These are phyloP conservation scores for Girardinus metallicus DNA, from an alignment of 2,797 vertebrate species.

Conservation along the genomic window DNA sequence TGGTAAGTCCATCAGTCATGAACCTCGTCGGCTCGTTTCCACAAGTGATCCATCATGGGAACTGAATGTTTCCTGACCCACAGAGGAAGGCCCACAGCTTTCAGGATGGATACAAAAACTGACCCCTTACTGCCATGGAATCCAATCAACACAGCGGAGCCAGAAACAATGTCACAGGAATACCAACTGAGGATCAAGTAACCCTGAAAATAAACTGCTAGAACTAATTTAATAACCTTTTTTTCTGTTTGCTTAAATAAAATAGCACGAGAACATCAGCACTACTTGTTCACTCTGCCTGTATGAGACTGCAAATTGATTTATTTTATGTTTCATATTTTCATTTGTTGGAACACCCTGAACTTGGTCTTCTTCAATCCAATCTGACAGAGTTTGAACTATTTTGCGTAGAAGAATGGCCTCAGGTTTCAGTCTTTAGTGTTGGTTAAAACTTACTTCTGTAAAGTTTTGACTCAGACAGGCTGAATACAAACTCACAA, in stretches of 20 bases:
- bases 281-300: background rate
- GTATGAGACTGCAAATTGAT: background rate
- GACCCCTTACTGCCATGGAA: constrained; percentile 40
- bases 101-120: constrained; percentile 29
- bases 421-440: background rate
- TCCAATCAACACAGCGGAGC: constrained; percentile 37
- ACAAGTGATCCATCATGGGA: constrained; percentile 64
- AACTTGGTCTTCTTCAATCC: background rate
- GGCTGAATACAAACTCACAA: background rate
- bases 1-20: constrained; percentile 65
- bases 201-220: constrained; percentile 1
- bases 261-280: background rate
- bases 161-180: constrained; percentile 23
- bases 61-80: constrained; percentile 47
- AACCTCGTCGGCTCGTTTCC: constrained; percentile 44
- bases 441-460: background rate
- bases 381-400: background rate
- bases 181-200: constrained; percentile 26
- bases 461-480: background rate
- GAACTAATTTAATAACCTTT: background rate
- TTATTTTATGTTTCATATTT: too few species aligned
- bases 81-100: constrained; percentile 56
- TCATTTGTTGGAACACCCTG: too few species aligned
- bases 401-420: background rate
- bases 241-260: background rate